These are phyloP conservation scores for Etheostoma nigrum DNA, from an alignment of 2,797 vertebrate species.

Conservation along the genomic window DNA sequence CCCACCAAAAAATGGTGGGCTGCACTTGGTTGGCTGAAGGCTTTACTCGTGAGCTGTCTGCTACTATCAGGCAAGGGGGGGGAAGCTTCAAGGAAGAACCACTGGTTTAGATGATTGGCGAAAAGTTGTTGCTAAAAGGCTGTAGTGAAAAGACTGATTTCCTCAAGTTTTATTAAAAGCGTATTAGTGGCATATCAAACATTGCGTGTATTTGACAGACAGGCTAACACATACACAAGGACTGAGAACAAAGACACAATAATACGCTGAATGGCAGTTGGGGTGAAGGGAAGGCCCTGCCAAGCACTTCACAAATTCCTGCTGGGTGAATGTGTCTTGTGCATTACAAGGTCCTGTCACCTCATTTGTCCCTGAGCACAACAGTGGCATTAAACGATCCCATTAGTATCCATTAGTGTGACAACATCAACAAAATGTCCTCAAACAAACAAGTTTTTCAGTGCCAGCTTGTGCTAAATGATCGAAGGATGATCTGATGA, in stretches of 20 bases:
- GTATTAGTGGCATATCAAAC: conserved; percentile 22
- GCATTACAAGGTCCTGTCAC: conserved; percentile 48
- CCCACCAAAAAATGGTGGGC: no score
- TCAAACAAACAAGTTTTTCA: conserved; percentile 60
- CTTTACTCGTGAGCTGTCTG: no score
- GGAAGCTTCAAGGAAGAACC: neutral
- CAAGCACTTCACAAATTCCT: conserved; percentile 53
- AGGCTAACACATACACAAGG: conserved; percentile 4
- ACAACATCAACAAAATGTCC: conserved; percentile 63
- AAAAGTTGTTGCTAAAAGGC: conserved; percentile 3
- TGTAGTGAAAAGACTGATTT: neutral
- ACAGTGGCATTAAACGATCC: conserved; percentile 61
- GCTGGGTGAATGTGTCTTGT: conserved; percentile 33
- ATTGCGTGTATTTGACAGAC: conserved; percentile 18
- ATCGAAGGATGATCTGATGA: conserved; percentile 26
- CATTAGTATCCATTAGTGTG: conserved; percentile 72
- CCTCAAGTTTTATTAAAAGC: neutral
- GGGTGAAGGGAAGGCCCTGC: conserved; percentile 28
- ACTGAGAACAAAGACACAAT: conserved; percentile 37
- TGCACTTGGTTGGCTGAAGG: no score
- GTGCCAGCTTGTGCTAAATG: conserved; percentile 64
- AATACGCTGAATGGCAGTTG: conserved; percentile 25
- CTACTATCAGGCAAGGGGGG: no score
- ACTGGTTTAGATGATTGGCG: neutral
- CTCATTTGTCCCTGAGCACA: conserved; percentile 56